Conservation (phyloP, 2,113 vertebrate genomes). For the Apus apus region DNA sequence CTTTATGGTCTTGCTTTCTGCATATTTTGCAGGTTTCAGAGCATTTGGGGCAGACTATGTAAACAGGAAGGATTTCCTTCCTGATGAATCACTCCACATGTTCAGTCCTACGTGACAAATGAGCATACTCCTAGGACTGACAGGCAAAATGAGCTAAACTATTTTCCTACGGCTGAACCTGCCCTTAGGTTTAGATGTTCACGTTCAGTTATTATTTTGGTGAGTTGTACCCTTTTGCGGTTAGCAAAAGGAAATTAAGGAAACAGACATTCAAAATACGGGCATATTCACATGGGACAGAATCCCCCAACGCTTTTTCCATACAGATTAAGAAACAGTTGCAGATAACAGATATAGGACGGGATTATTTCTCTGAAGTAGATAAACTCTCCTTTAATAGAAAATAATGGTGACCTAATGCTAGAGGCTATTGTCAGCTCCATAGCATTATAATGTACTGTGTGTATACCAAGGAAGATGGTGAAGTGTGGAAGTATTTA, state of each 20-base stretch:
- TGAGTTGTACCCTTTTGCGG: neutral
- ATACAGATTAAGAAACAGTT: neutral
- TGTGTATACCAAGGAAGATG: neutral
- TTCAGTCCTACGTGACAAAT: neutral
- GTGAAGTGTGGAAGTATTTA: neutral
- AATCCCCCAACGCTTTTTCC: neutral
- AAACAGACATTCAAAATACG: neutral
- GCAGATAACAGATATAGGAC: neutral
- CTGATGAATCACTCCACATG: neutral
- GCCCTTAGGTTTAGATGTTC: neutral
- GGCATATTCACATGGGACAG: neutral
- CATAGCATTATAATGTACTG: neutral
- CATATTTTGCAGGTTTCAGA: neutral
- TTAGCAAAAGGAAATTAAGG: neutral
- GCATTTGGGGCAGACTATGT: neutral
- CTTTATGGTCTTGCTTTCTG: neutral
- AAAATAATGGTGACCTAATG: neutral
- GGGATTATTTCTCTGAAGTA: neutral
- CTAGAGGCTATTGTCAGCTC: neutral
- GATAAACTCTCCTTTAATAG: neutral
- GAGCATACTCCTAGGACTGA: neutral
- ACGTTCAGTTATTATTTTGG: neutral
- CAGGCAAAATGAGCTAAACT: neutral
- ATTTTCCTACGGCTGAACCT: neutral
- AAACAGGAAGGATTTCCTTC: neutral